Conservation (phyloP, 2,888 invertebrate species). For the Epirrhoe tristata region DNA sequence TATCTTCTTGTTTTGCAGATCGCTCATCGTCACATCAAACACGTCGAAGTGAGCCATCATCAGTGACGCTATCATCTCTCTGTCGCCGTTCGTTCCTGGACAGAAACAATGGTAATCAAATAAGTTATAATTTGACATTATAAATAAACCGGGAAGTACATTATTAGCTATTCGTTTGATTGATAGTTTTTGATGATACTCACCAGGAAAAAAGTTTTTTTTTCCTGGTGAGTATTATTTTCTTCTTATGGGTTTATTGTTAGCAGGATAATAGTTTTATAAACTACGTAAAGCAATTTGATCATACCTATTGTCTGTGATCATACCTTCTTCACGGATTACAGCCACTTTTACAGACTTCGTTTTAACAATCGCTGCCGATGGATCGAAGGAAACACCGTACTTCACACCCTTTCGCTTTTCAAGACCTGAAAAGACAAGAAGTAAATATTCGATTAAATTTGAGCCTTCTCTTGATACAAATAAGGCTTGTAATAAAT, state of each 20-base stretch:
- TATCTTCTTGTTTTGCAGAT: slow-evolving; percentile 89
- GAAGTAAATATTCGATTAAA: slow-evolving; percentile 19
- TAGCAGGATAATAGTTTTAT: too few species aligned
- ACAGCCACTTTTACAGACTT: slow-evolving; percentile 92
- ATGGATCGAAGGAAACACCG: slow-evolving; percentile 89
- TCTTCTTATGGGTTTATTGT: too few species aligned
- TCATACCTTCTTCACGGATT: slow-evolving; percentile 95
- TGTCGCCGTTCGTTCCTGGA: slow-evolving; percentile 94
- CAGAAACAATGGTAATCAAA: slow-evolving; percentile 6
- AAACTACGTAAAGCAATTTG: too few species aligned
- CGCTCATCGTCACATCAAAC: slow-evolving; percentile 98
- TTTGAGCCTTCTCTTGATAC: not conserved
- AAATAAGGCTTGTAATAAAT: slow-evolving; percentile 10
- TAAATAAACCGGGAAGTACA: not conserved
- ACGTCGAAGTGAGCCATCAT: slow-evolving; percentile 95
- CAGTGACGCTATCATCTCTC: slow-evolving; percentile 98
- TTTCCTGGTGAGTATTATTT: too few species aligned
- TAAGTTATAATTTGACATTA: not conserved
- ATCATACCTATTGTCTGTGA: too few species aligned
- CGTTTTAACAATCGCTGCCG: slow-evolving; percentile 77
- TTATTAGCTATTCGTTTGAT: not conserved
- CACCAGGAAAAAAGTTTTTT: too few species aligned
- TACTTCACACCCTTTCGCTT: slow-evolving; percentile 90
- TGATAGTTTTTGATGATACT: not conserved
- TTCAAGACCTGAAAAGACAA: slow-evolving; percentile 80